These are phyloP conservation scores for Alviniconcha strummeri DNA, from an alignment of 2,888 invertebrate species.

Conservation along the genomic window DNA sequence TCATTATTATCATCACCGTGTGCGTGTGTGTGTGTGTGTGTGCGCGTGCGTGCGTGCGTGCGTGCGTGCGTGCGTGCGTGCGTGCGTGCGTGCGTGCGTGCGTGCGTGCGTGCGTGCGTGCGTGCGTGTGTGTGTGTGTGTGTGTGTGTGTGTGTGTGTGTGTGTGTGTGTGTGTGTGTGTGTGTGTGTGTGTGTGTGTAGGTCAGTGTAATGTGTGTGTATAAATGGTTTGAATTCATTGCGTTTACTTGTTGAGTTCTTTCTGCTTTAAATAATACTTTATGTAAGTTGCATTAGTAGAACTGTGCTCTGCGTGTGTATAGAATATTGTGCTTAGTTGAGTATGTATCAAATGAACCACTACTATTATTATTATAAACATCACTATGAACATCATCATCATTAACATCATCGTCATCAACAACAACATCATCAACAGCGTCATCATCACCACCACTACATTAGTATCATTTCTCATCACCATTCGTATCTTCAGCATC, in stretches of 20 bases:
- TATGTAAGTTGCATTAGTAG: too few species aligned
- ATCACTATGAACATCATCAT: not conserved
- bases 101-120: not conserved
- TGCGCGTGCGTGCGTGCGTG: not conserved
- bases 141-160: too few species aligned
- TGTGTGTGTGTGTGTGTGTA: too few species aligned
- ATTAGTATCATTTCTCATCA: not conserved
- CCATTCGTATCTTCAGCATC: too few species aligned
- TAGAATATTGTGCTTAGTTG: not conserved
- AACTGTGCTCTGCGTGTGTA: too few species aligned
- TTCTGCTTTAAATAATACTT: too few species aligned
- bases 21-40: constrained; percentile 18
- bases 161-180: not conserved
- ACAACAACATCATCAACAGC: not conserved
- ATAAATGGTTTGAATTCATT: too few species aligned
- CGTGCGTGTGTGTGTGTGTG: not conserved
- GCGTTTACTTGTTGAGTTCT: too few species aligned
- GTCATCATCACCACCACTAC: not conserved
- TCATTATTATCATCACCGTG: not conserved
- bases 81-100: not conserved
- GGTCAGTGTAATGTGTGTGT: too few species aligned
- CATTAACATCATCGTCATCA: not conserved
- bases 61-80: not conserved
- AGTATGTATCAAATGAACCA: not conserved
- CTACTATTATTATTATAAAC: not conserved